A percentile compares a stretch with the other conserved stretches of the same genome.
phyloP scores from a whole-genome alignment of 2,113 vertebrate genomes.

The Perca flavescens region DNA sequence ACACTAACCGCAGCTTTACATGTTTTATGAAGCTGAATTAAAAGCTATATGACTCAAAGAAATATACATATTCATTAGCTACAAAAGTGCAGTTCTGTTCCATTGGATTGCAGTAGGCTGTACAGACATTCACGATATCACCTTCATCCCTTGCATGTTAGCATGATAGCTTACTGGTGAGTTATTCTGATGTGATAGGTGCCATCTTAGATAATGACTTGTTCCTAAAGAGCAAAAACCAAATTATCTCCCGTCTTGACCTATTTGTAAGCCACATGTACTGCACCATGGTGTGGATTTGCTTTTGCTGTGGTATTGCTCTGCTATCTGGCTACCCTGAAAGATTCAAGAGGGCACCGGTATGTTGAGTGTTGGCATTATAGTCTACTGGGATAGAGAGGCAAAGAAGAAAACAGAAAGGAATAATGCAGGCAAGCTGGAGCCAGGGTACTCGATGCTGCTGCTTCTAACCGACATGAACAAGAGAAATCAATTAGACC shows the following conservation, averaged over 20 bases:
- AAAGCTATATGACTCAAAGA: neutral
- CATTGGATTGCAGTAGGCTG: neutral
- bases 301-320: conserved; percentile 35
- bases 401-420: conserved; percentile 53
- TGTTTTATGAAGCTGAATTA: neutral
- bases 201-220: conserved; percentile 28
- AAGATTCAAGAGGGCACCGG: conserved; percentile 45
- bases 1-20: neutral
- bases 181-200: neutral
- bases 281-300: neutral
- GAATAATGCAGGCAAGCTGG: conserved; percentile 68
- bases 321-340: conserved; percentile 3
- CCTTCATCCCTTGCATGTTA: neutral
- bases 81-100: neutral
- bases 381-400: conserved; percentile 49
- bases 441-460: conserved; percentile 75
- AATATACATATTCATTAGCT: neutral
- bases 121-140: neutral
- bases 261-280: conserved; percentile 41
- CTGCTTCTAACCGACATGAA: conserved; percentile 73
- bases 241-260: conserved; percentile 55
- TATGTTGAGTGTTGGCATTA: conserved; percentile 59
- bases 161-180: neutral
- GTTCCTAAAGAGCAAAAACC: conserved; percentile 47
- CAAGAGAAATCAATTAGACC: conserved; percentile 85